These are phyloP conservation scores for Choloepus didactylus DNA, from an alignment of 2,797 vertebrate species.

Conservation along the genomic window DNA sequence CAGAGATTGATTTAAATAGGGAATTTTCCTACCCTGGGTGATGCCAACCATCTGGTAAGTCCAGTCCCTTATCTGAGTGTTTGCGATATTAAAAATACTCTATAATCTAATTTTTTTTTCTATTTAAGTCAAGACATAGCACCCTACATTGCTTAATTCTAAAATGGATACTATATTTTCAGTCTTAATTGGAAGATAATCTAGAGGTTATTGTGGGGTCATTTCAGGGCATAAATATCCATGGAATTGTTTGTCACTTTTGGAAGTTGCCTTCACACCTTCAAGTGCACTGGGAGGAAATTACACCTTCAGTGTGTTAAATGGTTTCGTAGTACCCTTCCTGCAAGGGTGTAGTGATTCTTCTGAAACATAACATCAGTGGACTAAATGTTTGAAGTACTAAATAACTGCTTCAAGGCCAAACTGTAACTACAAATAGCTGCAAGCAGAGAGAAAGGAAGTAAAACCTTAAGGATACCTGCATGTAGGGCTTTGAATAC, in stretches of 20 bases:
- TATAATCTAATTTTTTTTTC: neutral
- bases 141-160: conserved; percentile 59
- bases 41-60: neutral
- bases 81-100: conserved; percentile 62
- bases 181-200: conserved; percentile 58
- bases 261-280: conserved; percentile 57
- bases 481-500: neutral
- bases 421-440: conserved; percentile 1
- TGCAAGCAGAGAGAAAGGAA: neutral
- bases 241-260: conserved; percentile 54
- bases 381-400: conserved; percentile 40
- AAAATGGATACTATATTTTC: conserved; percentile 21
- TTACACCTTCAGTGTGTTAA: conserved; percentile 56
- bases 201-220: conserved; percentile 36
- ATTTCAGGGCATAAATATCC: conserved; percentile 31
- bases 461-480: neutral
- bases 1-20: conserved; percentile 50
- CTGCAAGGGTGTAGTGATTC: neutral
- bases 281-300: conserved; percentile 55
- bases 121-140: neutral
- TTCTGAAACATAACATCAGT: conserved; percentile 23
- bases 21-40: conserved; percentile 42
- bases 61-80: neutral
- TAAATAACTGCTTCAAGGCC: conserved; percentile 49
- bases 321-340: conserved; percentile 52